Conservation (phyloP, 2,797 vertebrate species). For the Epinephelus coioides region DNA sequence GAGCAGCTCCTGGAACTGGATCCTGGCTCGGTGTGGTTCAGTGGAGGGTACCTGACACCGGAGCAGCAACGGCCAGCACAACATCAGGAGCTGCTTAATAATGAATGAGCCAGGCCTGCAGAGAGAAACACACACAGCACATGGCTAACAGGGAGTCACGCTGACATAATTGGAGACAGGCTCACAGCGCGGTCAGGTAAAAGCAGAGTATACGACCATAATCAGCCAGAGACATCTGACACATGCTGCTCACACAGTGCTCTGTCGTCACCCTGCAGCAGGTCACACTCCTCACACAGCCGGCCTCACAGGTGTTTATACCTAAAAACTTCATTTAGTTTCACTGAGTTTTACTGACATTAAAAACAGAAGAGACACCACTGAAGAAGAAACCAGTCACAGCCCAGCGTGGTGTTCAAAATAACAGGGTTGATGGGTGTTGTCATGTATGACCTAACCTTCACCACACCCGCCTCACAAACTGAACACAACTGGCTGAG, state of each 20-base stretch:
- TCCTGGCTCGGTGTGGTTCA: conserved; percentile 64
- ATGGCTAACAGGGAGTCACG: conserved; percentile 68
- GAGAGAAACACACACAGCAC: conserved; percentile 54
- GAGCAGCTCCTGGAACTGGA: conserved; percentile 72
- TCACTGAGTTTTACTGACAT: conserved; percentile 7
- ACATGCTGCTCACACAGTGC: conserved; percentile 60
- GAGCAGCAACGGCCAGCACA: conserved; percentile 72
- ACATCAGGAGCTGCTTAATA: conserved; percentile 81
- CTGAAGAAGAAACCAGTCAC: background rate
- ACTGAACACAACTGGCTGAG: conserved; percentile 36
- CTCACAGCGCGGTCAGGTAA: conserved; percentile 69
- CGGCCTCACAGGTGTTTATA: conserved; percentile 6
- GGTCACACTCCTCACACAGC: conserved; percentile 16
- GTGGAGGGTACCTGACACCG: conserved; percentile 84
- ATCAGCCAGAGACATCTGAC: conserved; percentile 67
- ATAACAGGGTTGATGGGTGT: conserved; percentile 64
- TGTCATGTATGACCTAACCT: conserved; percentile 46
- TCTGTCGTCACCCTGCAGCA: conserved; percentile 48
- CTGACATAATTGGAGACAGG: conserved; percentile 72
- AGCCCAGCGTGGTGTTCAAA: conserved; percentile 37
- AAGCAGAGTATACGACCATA: conserved; percentile 64
- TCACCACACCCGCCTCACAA: conserved; percentile 53
- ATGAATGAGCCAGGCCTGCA: conserved; percentile 73
- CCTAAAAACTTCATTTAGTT: conserved; percentile 15
- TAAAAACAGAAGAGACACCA: conserved; percentile 13